Evolutionary conservation across 2,888 invertebrate genomes (phyloP).

Genomic region (Prenolepis imparis): DNA sequence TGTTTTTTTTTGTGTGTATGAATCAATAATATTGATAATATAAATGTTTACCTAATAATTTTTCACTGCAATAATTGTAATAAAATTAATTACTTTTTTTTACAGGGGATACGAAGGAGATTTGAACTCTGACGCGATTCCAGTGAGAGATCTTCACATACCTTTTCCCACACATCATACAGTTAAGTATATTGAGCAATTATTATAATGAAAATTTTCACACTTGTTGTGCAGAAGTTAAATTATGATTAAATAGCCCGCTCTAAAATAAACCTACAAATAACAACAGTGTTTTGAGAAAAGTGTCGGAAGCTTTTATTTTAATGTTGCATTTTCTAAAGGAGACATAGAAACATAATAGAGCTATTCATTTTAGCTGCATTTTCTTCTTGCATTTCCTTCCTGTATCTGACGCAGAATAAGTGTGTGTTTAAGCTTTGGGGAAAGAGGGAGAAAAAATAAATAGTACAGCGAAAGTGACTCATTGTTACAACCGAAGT

Average conservation of each 20-base stretch:
- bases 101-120: not conserved
- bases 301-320: not conserved
- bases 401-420: conserved; percentile 39
- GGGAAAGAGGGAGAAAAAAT: conserved; percentile 10
- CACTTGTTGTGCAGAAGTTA: not conserved
- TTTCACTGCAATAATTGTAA: not conserved
- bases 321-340: conserved; percentile 25
- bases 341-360: conserved; percentile 38
- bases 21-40: not conserved
- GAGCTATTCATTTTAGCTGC: conserved; percentile 36
- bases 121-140: not conserved
- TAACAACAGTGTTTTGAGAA: not conserved
- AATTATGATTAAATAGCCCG: not conserved
- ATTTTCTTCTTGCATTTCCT: conserved; percentile 23
- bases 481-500: not conserved
- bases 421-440: conserved; percentile 33
- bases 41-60: not conserved
- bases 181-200: conserved; percentile 1
- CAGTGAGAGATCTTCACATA: not conserved
- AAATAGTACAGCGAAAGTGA: conserved; percentile 23
- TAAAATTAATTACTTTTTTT: not conserved
- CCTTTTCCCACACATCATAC: not conserved
- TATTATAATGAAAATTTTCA: conserved; percentile 6
- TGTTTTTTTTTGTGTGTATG: not conserved
- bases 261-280: not conserved